Percentiles rank a stretch among this genome's conserved stretches.
Evolutionary conservation across 2,888 invertebrate species (phyloP).

Genomic region (Napeogenes sylphis): DNA sequence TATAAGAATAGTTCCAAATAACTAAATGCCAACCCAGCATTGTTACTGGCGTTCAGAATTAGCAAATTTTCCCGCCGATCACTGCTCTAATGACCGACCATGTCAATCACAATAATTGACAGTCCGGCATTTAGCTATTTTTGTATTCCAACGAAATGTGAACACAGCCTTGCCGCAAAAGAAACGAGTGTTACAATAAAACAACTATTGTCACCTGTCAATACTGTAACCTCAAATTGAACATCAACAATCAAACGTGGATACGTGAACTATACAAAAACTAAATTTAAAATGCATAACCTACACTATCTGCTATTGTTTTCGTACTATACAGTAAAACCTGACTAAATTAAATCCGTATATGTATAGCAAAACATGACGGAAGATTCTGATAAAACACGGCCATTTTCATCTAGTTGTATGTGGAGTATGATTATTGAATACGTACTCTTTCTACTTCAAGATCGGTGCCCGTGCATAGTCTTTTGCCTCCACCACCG

Average conservation of each 20-base stretch:
- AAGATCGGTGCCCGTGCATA: slow-evolving; percentile 71
- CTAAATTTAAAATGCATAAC: slow-evolving; percentile 29
- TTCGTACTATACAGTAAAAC: slow-evolving; percentile 11
- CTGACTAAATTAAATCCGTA: slow-evolving; percentile 13
- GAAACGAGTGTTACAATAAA: slow-evolving; percentile 32
- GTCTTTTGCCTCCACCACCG: slow-evolving; percentile 80
- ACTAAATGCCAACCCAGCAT: slow-evolving; percentile 6
- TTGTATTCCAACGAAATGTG: slow-evolving; percentile 35
- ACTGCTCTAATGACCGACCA: slow-evolving; percentile 62
- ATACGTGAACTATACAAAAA: slow-evolving; percentile 46
- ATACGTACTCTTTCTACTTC: slow-evolving; percentile 74
- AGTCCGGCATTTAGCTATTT: slow-evolving; percentile 53
- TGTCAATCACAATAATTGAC: slow-evolving; percentile 77
- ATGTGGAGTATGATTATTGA: slow-evolving; percentile 46
- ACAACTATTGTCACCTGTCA: slow-evolving; percentile 55
- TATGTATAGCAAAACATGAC: slow-evolving; percentile 49
- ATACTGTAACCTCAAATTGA: slow-evolving; percentile 70
- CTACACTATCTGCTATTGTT: slow-evolving; percentile 8
- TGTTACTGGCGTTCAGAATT: slow-evolving; percentile 21
- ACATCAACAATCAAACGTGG: slow-evolving; percentile 68
- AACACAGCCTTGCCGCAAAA: slow-evolving; percentile 28
- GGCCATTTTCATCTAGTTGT: slow-evolving; percentile 68
- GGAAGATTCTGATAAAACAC: slow-evolving; percentile 61
- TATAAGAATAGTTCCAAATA: background rate
- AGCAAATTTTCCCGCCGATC: slow-evolving; percentile 34